A percentile compares a stretch with the other conserved stretches of the same genome.
Conservation (phyloP, 2,888 invertebrate species). For the Polyommatus iphigenia region DNA sequence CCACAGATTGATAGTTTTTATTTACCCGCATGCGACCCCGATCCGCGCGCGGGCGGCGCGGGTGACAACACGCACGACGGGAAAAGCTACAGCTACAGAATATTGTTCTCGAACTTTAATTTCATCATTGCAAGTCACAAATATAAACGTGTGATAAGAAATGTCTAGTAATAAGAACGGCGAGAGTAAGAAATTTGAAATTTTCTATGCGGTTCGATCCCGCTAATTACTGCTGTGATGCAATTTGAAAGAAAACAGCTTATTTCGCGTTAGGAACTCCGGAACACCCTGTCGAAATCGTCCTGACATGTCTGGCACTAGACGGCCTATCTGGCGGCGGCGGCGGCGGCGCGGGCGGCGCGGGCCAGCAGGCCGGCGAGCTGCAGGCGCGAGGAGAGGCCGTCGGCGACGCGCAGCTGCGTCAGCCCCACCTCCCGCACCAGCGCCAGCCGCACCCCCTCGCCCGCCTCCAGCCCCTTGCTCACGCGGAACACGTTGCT, state of each 20-base stretch:
- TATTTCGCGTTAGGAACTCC: neutral
- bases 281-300: neutral
- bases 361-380: constrained; percentile 93
- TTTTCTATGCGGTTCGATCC: too few relatives aligned
- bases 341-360: constrained; percentile 44
- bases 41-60: too few relatives aligned
- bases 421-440: constrained; percentile 95
- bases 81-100: too few relatives aligned
- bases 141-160: too few relatives aligned
- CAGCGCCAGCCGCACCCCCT: constrained; percentile 90
- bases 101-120: too few relatives aligned
- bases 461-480: constrained; percentile 90
- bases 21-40: too few relatives aligned
- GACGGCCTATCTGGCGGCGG: neutral
- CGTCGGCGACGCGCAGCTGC: constrained; percentile 95
- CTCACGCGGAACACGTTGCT: constrained; percentile 96
- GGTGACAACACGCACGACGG: too few relatives aligned
- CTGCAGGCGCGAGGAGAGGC: constrained; percentile 92
- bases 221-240: too few relatives aligned
- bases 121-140: too few relatives aligned
- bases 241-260: neutral
- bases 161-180: too few relatives aligned
- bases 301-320: neutral
- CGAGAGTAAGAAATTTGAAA: neutral
- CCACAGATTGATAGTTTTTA: neutral